Base-by-base conservation (phyloP, 2,888 invertebrate species). In the Branchipolynoe longqiensis region DNA sequence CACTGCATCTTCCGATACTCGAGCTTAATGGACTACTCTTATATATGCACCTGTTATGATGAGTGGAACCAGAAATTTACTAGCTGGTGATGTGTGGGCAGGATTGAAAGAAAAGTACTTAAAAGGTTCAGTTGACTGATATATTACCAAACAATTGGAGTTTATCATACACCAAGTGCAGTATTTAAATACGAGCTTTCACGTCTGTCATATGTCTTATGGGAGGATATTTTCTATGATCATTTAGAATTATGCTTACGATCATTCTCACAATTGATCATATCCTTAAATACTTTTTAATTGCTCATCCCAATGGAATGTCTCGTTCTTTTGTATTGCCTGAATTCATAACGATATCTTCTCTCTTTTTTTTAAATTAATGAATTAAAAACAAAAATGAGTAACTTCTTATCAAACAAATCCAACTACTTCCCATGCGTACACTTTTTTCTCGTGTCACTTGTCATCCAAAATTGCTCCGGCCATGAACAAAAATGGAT, bases 401-500 rank as follows among this genome's bases (percentile, higher is more conserved):
- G 4, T 69, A 1, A 33, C n/a, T 69, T 69, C 38, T 69, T 69
- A 33, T 69, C 69, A 36, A 38, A 69, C 12, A 22, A 25, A 69
- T 69, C 38, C 33, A 25, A 69, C 38, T 69, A 69, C 69, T 69
- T 69, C 38, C 69, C 69, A n/a, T 69, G 69, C 28, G 12, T 33
- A 14, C 14, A 14, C 22, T 64, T 64, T 64, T 69, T 69, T 12
- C 6, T 4, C 38, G 3, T 69, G 69, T 18, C 69, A 69, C 69
- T 69, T 69, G 69, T 69, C 69, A 69, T 69, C 36, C 69, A 36
- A 69, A 69, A 69, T 69, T 69, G 69, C 69, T 69, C 69, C 22
- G n/a, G 12, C 69, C 38, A 69, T 36, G 31, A 69, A 69, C 69
- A n/a, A n/a, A n/a, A n/a, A n/a, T n/a, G n/a, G n/a, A n/a, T n/a